Base-by-base conservation (phyloP, 2,113 vertebrate genomes). In the Thermophis baileyi region DNA sequence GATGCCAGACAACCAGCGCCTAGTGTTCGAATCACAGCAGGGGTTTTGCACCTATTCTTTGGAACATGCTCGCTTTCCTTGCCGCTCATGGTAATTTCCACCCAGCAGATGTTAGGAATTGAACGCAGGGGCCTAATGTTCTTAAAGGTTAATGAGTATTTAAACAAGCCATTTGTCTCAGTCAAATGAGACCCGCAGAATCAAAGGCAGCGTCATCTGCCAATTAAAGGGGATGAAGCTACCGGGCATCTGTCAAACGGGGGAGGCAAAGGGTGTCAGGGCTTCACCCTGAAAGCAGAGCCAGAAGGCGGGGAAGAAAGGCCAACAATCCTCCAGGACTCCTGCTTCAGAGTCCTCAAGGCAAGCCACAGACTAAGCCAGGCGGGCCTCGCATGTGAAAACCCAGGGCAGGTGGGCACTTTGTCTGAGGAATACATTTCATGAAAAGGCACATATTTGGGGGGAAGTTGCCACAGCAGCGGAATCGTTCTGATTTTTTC, bases 201-300 rank as follows among this genome's bases (percentile, higher is more conserved):
- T 94, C 91, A 93, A 93, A 95, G 92, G 95, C 2, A 93, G 60
- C 92, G 95, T 96, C 97, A 97, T 96, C 97, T 98, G 97, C 96
- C 97, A 95, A 60, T 95, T 96, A 96, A 94, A 87, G 95, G 93
- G 96, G 96, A 96, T 4, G 93, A 93, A 97, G 94, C 96, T 94
- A 92, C 96, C 89, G 94, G 96, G 96, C 97, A 98, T 97, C 97
- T 98, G 97, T 95, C 97, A 96, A 90, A 92, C 0, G 24, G 3
- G 94, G 96, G 50, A 96, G 96, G 96, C 93, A 96, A 97, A 87
- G 96, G 95, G 94, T 85, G 92, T 94, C 94, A 95, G 93, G 90
- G 95, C 91, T 86, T 93, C 94, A 95, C 94, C 94, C 94, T 93
- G 69, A 94, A 97, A 96, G 94, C 91, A 89, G 92, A 96, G 94